phyloP scores from a whole-genome alignment of 2,888 invertebrate genomes.

The Phaedon cochleariae region DNA sequence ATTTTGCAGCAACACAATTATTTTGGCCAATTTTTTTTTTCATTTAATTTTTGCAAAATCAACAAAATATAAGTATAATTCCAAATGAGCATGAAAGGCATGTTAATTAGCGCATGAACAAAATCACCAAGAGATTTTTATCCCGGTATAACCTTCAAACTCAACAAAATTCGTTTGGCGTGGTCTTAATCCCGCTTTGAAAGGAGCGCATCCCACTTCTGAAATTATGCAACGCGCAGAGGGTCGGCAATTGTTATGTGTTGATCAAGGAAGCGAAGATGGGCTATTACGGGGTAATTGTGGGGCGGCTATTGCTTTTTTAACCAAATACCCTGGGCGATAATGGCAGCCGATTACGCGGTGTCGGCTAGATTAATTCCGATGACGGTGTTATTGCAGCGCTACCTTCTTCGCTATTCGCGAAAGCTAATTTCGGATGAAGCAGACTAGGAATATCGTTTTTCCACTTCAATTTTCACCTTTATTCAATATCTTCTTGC shows the following conservation, averaged over 20 bases:
- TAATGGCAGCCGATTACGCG: constrained; percentile 59
- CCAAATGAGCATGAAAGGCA: no score
- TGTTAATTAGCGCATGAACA: no score
- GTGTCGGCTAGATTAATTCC: constrained; percentile 59
- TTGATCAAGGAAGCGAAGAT: constrained; percentile 61
- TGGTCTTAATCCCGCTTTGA: constrained; percentile 29
- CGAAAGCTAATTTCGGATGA: constrained; percentile 10
- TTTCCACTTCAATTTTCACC: no score
- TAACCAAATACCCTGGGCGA: constrained; percentile 64
- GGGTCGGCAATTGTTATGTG: constrained; percentile 59
- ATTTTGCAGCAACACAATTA: no score
- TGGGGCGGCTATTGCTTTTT: constrained; percentile 63
- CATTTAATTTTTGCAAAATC: no score
- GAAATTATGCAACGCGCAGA: constrained; percentile 47
- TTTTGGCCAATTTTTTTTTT: no score
- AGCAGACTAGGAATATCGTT: not conserved
- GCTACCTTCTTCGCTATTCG: constrained; percentile 24
- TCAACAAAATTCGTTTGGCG: constrained; percentile 31
- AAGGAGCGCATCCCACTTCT: constrained; percentile 27
- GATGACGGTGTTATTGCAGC: constrained; percentile 38
- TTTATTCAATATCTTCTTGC: no score
- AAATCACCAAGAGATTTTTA: no score
- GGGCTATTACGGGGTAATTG: constrained; percentile 61
- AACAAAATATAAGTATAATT: no score
- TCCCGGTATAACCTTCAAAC: no score